A percentile compares a stretch with the other conserved stretches of the same genome.
These are phyloP conservation scores for Scaptomyza pallida DNA, from an alignment of 1,140 invertebrate species.

Conservation along the genomic window DNA sequence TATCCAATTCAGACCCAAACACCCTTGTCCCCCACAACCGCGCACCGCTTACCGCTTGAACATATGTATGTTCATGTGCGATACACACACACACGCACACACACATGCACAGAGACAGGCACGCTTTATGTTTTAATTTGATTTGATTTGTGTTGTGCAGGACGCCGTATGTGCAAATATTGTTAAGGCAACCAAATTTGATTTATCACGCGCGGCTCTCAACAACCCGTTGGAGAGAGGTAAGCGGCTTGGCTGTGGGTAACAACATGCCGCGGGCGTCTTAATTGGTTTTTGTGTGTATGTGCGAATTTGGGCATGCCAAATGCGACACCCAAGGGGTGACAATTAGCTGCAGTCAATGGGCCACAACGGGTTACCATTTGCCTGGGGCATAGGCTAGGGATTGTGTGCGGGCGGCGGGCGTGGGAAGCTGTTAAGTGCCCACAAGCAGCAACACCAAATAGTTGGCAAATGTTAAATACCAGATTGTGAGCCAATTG, in stretches of 20 bases:
- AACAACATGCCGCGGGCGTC: constrained; percentile 44
- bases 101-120: constrained; percentile 29
- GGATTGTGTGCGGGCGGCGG: no score
- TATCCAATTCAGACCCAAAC: constrained; percentile 42
- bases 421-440: constrained; percentile 64
- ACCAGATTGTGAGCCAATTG: constrained; percentile 47
- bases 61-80: constrained; percentile 34
- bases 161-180: constrained; percentile 76
- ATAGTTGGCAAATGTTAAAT: constrained; percentile 51
- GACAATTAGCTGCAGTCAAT: constrained; percentile 75
- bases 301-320: constrained; percentile 40
- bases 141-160: constrained; percentile 82
- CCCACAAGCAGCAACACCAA: constrained; percentile 52
- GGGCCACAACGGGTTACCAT: constrained; percentile 10
- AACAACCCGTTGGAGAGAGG: not conserved
- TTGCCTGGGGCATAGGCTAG: not conserved
- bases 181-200: constrained; percentile 81
- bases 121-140: constrained; percentile 83
- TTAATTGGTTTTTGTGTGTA: constrained; percentile 71
- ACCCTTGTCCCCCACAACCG: not conserved
- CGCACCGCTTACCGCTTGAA: not conserved
- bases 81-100: constrained; percentile 11
- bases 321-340: constrained; percentile 36
- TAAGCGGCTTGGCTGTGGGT: not conserved
- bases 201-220: constrained; percentile 63